These are phyloP conservation scores for Paedocypris micromegethes DNA, from an alignment of 2,797 vertebrate genomes.

Conservation along the genomic window DNA sequence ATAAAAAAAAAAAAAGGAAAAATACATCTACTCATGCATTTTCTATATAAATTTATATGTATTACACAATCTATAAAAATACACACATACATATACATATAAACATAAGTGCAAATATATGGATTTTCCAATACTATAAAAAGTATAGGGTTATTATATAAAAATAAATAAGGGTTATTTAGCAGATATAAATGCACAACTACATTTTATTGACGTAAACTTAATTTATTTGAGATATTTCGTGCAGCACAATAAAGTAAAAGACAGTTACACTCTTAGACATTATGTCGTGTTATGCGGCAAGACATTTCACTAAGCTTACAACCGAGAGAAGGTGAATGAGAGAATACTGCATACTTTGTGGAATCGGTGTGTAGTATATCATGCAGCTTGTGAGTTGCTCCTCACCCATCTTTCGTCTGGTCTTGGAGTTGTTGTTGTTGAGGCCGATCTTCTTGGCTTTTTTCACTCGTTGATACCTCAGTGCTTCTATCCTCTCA, in stretches of 20 bases:
- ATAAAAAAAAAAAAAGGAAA: no score
- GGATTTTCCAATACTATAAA: no score
- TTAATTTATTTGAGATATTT: background rate
- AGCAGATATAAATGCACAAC: no score
- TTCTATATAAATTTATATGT: no score
- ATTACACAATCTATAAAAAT: no score
- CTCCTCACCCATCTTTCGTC: conserved; percentile 89
- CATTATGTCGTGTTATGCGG: background rate
- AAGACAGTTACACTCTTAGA: background rate
- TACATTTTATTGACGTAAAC: no score
- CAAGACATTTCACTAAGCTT: background rate
- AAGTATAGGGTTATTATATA: no score
- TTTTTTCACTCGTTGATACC: conserved; percentile 98
- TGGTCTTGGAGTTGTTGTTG: conserved; percentile 94
- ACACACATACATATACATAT: no score
- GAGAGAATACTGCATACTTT: background rate
- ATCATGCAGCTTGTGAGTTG: background rate
- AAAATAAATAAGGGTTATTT: no score
- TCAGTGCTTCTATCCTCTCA: conserved; percentile 99
- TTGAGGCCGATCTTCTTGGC: conserved; percentile 90
- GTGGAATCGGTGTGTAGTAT: background rate
- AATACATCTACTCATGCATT: no score
- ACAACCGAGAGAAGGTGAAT: background rate
- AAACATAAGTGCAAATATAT: no score
- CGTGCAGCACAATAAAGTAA: background rate